phyloP scores from a whole-genome alignment of 1,140 invertebrate species.

The Dendroctonus valens region DNA sequence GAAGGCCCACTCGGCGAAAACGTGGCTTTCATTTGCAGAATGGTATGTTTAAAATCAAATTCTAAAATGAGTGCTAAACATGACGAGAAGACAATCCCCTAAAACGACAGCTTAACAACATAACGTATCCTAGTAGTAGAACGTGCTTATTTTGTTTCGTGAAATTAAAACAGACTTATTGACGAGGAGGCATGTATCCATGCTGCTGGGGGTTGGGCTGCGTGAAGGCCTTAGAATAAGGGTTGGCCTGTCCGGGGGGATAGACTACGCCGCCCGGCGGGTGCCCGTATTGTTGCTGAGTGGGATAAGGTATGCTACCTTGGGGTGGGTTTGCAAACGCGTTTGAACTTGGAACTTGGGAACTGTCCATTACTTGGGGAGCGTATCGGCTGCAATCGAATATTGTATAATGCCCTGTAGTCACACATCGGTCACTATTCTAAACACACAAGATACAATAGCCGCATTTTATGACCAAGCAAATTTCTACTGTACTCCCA shows the following conservation, averaged over 20 bases:
- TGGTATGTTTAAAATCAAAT: neutral
- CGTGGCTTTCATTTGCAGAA: neutral
- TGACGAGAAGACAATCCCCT: neutral
- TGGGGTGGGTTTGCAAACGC: conserved; percentile 42
- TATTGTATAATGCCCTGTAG: too few relatives aligned
- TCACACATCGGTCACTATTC: too few relatives aligned
- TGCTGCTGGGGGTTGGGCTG: conserved; percentile 46
- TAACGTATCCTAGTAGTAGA: neutral
- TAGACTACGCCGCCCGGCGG: conserved; percentile 40
- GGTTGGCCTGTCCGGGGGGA: conserved; percentile 43
- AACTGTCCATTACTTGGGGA: conserved; percentile 43
- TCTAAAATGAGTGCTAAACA: neutral
- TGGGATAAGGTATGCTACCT: conserved; percentile 41
- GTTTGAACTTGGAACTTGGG: conserved; percentile 43
- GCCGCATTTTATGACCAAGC: too few relatives aligned
- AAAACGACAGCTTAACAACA: neutral
- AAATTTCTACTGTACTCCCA: too few relatives aligned
- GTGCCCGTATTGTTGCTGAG: conserved; percentile 40
- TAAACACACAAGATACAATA: too few relatives aligned
- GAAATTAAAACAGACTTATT: conserved; percentile 33
- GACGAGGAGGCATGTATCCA: conserved; percentile 45
- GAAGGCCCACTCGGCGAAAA: neutral
- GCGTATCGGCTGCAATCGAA: conserved; percentile 36
- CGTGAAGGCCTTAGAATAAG: conserved; percentile 47
- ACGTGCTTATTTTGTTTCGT: neutral